Evolutionary conservation across 2,888 invertebrate species (phyloP).

Genomic region (Diarsia rubi): DNA sequence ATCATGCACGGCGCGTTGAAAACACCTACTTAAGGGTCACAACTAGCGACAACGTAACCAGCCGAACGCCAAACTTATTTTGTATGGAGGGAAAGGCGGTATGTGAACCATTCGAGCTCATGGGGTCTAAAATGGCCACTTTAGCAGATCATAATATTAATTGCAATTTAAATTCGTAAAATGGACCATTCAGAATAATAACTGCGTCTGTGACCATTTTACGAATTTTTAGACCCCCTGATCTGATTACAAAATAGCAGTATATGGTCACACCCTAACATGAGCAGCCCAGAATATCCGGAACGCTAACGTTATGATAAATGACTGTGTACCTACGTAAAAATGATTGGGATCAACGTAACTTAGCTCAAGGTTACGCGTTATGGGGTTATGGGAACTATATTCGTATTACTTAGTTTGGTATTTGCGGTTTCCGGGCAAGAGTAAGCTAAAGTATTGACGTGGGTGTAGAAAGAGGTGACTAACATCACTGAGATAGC

Average conservation of each 20-base stretch:
- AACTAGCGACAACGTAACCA: conserved; percentile 8
- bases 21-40: conserved; percentile 53
- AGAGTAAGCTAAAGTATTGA: conserved; percentile 9
- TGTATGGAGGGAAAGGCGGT: conserved; percentile 30
- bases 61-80: conserved; percentile 33
- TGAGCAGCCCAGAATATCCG: conserved; percentile 57
- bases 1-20: conserved; percentile 60
- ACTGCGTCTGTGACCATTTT: no score
- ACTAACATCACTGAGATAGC: conserved; percentile 14
- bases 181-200: no score
- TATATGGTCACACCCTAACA: conserved; percentile 48
- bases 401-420: conserved; percentile 17
- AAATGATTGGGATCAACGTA: conserved; percentile 65
- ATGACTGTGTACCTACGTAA: conserved; percentile 61
- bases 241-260: conserved; percentile 35
- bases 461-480: conserved; percentile 31
- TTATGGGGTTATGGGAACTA: conserved; percentile 45
- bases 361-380: conserved; percentile 61
- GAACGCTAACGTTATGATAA: conserved; percentile 65
- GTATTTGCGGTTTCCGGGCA: conserved; percentile 36
- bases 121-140: neutral
- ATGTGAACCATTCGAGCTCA: conserved; percentile 15
- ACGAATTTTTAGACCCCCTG: no score
- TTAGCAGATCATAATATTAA: no score
- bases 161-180: no score